Base-by-base conservation (phyloP, 2,797 vertebrate genomes). In the Anisognathus igniventris region DNA sequence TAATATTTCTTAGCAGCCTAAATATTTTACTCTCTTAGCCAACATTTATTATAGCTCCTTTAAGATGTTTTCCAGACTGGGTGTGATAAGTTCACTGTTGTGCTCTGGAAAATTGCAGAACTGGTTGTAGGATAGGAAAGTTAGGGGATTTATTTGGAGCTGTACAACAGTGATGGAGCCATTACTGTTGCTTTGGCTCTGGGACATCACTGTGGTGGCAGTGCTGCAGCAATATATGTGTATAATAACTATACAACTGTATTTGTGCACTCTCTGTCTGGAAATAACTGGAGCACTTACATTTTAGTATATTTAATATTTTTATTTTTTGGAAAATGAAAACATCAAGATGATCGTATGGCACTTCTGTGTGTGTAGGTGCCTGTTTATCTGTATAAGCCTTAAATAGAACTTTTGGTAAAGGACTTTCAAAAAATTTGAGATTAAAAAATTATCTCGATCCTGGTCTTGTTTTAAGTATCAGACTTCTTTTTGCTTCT, bases 21-120 rank as follows among this genome's bases (percentile, higher is more conserved):
- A 88, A 51, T 76, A 35, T 70, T 60, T 51, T 51, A 39, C 42
- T 85, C 44, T 70, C 28, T 68, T 90, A 74, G 84, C 84, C 66
- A 88, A 6, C 70, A 33, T 62, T 80, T 88, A 33, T 79, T 96
- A 78, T 14, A 90, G 28, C 54, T 90, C 42, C 48, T 89, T 58
- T 39, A 90, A 92, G 82, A 60, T 81, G 15, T 83, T 95, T 95
- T 92, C 82, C 93, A 94, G 92, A 60, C 44, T 62, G 23, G 8
- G 61, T 88, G 65, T 88, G 77, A 62, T 92, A 74, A 89, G 45
- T 93, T 79, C 68, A 79, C 57, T 68, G 35, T 83, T 92, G 47
- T 53, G 24, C 37, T 5, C 47, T 81, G 85, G 66, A 70, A 94
- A 70, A 90, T 78, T 86, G 70, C 33, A 86, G 93, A 90, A 81